Evolutionary conservation across 2,113 vertebrate species (phyloP), one percentile per base, ranked within the genome.

Genomic region (Lethenteron camtschaticum): DNA sequence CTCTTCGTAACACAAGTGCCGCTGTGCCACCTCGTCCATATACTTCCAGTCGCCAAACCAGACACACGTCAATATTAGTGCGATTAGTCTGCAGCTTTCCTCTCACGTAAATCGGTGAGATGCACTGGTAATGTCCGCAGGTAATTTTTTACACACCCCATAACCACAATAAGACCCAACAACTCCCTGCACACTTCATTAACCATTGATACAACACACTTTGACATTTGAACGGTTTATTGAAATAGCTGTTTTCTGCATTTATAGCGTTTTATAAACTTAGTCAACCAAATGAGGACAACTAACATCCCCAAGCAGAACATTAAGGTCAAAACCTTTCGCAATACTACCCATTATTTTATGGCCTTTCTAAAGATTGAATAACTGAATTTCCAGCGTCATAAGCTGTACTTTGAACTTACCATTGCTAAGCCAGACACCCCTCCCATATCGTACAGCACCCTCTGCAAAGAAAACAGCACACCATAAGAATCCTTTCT

Each of bases 1-100:
- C 66, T 86, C 84, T 9, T 80, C 76, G 1, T 77, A 81, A 8
- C 78, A 77, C 4, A 85, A 77, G 75, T 83, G 88, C 20, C 3
- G 10, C 4, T 75, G 79, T 71, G 83, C 74, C 72, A 84, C 81
- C 2, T 75, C 78, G 78, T 88, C 85, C 83, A 87, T 83, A 70
- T 80, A 78, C 86, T 90, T 41, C 41, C 41, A 41, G 41, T 41
- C 6, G 41, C 41, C 41, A 41, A 3, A 41, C 41, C 41, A 41
- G 41, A 41, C 41, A 41, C 6, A 41, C 41, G 41, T 41, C 41
- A 41, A 41, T 41, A 41, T 41, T 41, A 41, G 41, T 7, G 41
- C 41, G 41, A 41, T 41, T 41, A 41, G 41, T 41, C 41, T 41
- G 41, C 6, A 41, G 41, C 41, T 41, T 41, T 41, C 41, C 41